Base-by-base conservation (phyloP, 2,888 invertebrate species). In the Nephrocerus scutellatus region DNA sequence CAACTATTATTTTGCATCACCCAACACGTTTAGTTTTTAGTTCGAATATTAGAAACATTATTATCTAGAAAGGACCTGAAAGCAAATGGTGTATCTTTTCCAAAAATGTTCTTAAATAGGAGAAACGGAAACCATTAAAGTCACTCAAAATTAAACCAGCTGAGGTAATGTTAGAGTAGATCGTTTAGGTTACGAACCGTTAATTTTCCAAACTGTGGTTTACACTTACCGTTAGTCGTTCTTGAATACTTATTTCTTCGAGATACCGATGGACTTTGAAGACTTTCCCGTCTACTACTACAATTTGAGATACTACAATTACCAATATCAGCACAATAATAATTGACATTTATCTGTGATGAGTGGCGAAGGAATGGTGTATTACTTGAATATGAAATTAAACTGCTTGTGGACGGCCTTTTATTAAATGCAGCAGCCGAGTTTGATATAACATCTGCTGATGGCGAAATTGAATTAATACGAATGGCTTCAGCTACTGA, bases 221-320 rank as follows among this genome's bases (percentile, higher is more conserved):
- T 16, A 40, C 35, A 65, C 79, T 79, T 58, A 86, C 86, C 83
- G 57, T 81, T 76, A 45, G 79, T 74, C 46, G 83, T 80, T 47
- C 85, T 71, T 56, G 82, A 82, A 28, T 81, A 77, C 66, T 87
- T 87, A 53, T 83, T 78, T 39, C 85, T 71, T 21, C 87, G 71
- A 5, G 84, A 84, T 13, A 82, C 80, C 29, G 79, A 82, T 1
- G 86, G 86, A 13, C 85, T 85, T 2, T 82, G 77, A 36, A 82
- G 70, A 49, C 80, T 79, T 61, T 78, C 71, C 38, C 73, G 66
- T 6, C 74, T 62, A 41, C 66, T 71, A 43, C 51, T 61, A 48
- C 58, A 54, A 33, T 55, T 52, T 29, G 50, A 54, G 46, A 38
- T 47, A 39, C 48, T 45, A 25, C 38, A 22, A 24, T 54, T 58